phyloP scores from a whole-genome alignment of 2,888 invertebrate species.

The Micropterix aruncella region DNA sequence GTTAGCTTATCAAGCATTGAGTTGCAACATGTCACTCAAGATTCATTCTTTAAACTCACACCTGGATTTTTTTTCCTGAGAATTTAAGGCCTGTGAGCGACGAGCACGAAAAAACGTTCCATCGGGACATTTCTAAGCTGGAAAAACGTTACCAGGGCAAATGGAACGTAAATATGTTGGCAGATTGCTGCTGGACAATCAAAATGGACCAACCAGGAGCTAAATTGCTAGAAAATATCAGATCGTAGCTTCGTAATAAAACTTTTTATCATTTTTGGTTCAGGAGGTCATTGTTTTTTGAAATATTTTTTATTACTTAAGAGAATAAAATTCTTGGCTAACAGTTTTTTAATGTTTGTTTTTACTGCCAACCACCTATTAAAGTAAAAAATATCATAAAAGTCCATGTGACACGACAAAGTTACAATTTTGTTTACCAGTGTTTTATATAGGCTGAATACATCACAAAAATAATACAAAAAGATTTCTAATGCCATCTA shows the following conservation, averaged over 20 bases:
- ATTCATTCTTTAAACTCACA: background rate
- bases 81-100: background rate
- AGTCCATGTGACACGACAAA: background rate
- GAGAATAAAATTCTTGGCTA: background rate
- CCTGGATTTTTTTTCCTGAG: background rate
- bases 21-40: background rate
- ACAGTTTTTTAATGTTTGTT: background rate
- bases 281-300: background rate
- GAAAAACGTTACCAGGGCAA: too few relatives aligned
- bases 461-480: too few relatives aligned
- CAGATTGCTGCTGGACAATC: background rate
- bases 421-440: too few relatives aligned
- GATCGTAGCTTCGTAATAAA: background rate
- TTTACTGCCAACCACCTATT: background rate
- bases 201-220: background rate
- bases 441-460: too few relatives aligned
- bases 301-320: background rate
- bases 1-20: too few relatives aligned
- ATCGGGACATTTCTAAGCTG: background rate
- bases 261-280: background rate
- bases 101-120: background rate
- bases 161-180: too few relatives aligned
- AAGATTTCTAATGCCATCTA: too few relatives aligned
- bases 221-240: background rate
- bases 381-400: too few relatives aligned